Evolutionary conservation across 2,888 invertebrate genomes (phyloP).

Genomic region (Cynaeus angustus): DNA sequence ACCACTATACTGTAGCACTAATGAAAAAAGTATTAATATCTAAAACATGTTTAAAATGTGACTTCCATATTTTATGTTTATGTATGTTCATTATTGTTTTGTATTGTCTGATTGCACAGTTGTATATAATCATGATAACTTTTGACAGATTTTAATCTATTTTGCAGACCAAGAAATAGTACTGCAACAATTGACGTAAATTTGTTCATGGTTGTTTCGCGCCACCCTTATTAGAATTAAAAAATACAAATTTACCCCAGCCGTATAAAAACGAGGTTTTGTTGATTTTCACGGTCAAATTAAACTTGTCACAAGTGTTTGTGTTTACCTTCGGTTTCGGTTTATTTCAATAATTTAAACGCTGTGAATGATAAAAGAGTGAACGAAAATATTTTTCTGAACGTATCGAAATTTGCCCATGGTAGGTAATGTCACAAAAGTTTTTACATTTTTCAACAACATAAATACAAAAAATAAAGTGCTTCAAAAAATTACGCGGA

Average conservation of each 20-base stretch:
- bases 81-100: too few relatives aligned
- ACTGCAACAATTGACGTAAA: too few relatives aligned
- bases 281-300: constrained; percentile 33
- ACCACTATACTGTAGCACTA: too few relatives aligned
- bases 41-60: too few relatives aligned
- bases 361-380: constrained; percentile 16
- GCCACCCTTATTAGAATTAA: too few relatives aligned
- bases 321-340: constrained; percentile 35
- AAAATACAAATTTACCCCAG: constrained; percentile 6
- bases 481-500: neutral
- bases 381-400: constrained; percentile 22
- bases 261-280: constrained; percentile 10
- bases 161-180: too few relatives aligned
- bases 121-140: too few relatives aligned
- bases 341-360: constrained; percentile 39
- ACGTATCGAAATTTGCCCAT: constrained; percentile 9
- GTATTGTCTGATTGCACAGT: too few relatives aligned
- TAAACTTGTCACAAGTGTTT: constrained; percentile 38
- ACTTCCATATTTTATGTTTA: too few relatives aligned
- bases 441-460: constrained; percentile 6
- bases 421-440: neutral
- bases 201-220: too few relatives aligned
- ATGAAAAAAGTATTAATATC: too few relatives aligned
- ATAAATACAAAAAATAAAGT: constrained; percentile 2
- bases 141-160: too few relatives aligned